Evolutionary conservation across 1,140 invertebrate genomes (phyloP), one percentile per base, ranked within the genome.

Genomic region (Ceratosolen solmsi): DNA sequence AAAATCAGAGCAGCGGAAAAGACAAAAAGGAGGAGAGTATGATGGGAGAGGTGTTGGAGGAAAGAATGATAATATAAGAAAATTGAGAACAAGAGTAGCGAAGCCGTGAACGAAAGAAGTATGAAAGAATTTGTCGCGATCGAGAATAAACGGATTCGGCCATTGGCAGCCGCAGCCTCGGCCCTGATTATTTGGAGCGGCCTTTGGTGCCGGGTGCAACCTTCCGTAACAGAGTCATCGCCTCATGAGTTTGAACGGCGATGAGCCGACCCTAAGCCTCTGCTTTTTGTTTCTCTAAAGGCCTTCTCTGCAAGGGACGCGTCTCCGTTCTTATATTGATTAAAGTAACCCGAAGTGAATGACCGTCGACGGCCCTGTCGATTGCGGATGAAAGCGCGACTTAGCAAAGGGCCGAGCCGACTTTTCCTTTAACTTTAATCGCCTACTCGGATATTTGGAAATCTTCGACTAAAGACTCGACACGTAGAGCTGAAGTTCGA

Each of bases 271-370:
- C 49, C 11, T 11, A 22, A 72, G 20, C 46, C 51, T 63, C 27
- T 38, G n/a, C 3, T 63, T 46, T 56, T 70, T 79, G 46, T 33
- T 33, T 33, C 25, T 73, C 20, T 7, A 68, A n/a, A 68, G 11
- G 15, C 22, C 0, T 0, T n/a, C 68, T 58, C 25, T 68, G 5
- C 22, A 68, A 36, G 22, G 51, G 33, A 27, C 49, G 33, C 79
- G 80, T n/a, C 30, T 33, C 41, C 54, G 74, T 13, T 51, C 72
- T 79, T 72, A 54, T 80, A 74, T 73, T 82, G 76, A 84, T 84
- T 83, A 82, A 75, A 80, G 75, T 65, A 81, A 38, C 63, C 25
- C 41, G 27, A 63, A 51, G 80, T 58, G 79, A 49, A 8, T 30
- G 2, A 2, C 8, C 1, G 17, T 38, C 15, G 63, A 46, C 22